Conservation (phyloP, 2,797 vertebrate species). For the Anguilla megastoma region DNA sequence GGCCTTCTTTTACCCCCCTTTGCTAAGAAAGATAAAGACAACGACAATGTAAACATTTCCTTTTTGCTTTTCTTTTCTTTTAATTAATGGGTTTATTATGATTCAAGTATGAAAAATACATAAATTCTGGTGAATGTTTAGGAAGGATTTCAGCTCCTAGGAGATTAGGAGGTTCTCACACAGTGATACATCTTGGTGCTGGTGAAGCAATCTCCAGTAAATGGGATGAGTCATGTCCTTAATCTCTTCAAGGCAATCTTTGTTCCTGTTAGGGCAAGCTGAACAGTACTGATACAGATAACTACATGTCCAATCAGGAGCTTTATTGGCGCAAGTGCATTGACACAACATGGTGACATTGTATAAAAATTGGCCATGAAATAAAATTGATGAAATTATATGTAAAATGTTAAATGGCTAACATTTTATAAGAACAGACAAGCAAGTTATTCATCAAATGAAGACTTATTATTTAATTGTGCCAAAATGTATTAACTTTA, state of each 20-base stretch:
- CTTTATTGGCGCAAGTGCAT: background rate
- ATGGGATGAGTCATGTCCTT: slow-evolving; percentile 31
- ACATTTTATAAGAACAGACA: background rate
- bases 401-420: background rate
- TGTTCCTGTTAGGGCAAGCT: slow-evolving; percentile 48
- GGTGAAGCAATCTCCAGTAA: slow-evolving; percentile 15
- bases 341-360: background rate
- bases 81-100: background rate
- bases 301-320: background rate
- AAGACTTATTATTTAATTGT: background rate
- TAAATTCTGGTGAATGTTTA: background rate
- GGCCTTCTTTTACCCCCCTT: background rate
- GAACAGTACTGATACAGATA: background rate
- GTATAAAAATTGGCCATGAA: background rate
- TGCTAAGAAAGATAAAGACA: background rate
- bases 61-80: background rate
- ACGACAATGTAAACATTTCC: background rate
- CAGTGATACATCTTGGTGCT: background rate
- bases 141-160: background rate
- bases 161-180: background rate
- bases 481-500: background rate
- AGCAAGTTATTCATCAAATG: background rate
- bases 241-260: slow-evolving; percentile 34
- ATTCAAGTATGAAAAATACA: background rate
- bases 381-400: background rate